phyloP scores from a whole-genome alignment of 2,113 vertebrate species.

The Dascyllus trimaculatus region DNA sequence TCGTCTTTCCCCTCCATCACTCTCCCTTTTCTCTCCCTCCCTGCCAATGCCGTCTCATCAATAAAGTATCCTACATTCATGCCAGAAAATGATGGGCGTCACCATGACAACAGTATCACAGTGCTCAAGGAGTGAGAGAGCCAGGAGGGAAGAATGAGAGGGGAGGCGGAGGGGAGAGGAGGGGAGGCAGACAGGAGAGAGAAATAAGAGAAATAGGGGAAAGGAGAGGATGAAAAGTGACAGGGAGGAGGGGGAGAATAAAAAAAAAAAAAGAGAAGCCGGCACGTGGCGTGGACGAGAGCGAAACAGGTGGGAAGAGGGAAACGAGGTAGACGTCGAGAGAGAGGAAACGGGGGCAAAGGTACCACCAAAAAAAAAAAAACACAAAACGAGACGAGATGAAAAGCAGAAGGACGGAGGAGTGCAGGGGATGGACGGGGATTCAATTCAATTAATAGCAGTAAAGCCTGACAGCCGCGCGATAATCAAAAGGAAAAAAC shows the following conservation, averaged over 20 bases:
- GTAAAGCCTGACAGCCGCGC: slow-evolving; percentile 72
- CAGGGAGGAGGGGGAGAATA: neutral
- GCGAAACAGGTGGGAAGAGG: slow-evolving; percentile 6
- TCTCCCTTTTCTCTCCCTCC: slow-evolving; percentile 53
- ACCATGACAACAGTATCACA: slow-evolving; percentile 84
- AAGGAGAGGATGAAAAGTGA: slow-evolving; percentile 34
- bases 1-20: slow-evolving; percentile 58
- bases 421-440: slow-evolving; percentile 60
- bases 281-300: neutral
- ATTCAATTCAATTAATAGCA: slow-evolving; percentile 79
- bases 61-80: slow-evolving; percentile 82
- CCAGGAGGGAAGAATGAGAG: slow-evolving; percentile 35
- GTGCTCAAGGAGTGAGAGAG: slow-evolving; percentile 71
- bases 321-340: neutral
- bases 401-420: slow-evolving; percentile 7
- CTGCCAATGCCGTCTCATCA: slow-evolving; percentile 75
- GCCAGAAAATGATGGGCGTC: slow-evolving; percentile 80
- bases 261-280: neutral
- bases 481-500: slow-evolving; percentile 72
- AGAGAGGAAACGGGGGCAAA: neutral
- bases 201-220: neutral
- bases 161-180: neutral
- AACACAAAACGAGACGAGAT: slow-evolving; percentile 23
- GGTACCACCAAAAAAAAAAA: neutral
- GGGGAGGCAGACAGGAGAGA: slow-evolving; percentile 15